A percentile compares a stretch with the other conserved stretches of the same genome.
Conservation (phyloP, 2,888 invertebrate species). For the Mellilla xanthometata region DNA sequence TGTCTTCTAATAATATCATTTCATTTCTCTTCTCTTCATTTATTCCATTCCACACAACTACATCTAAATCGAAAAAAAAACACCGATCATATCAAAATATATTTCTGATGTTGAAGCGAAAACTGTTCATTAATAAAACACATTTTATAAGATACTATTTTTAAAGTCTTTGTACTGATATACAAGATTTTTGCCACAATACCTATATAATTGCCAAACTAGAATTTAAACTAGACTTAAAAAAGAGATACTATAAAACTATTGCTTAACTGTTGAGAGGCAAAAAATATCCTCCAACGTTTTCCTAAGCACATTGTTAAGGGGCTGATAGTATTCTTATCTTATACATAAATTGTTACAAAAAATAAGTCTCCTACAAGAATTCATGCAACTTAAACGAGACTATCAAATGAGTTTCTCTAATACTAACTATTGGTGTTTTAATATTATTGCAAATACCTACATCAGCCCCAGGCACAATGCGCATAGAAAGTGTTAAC, state of each 20-base stretch:
- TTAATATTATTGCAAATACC: no score
- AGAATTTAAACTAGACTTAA: conserved; percentile 63
- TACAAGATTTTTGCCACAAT: conserved; percentile 64
- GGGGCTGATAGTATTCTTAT: conserved; percentile 23
- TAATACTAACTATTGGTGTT: no score
- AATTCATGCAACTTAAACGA: no score
- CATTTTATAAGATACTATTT: conserved; percentile 40
- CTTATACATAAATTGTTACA: no score
- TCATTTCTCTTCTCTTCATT: conserved; percentile 15
- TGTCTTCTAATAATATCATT: conserved; percentile 29
- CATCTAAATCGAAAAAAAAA: conserved; percentile 54
- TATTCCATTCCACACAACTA: conserved; percentile 24
- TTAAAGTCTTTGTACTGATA: conserved; percentile 78
- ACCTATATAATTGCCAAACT: conserved; percentile 52
- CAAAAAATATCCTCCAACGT: conserved; percentile 45
- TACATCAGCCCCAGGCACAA: conserved; percentile 4
- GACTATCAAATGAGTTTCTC: no score
- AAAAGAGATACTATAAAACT: conserved; percentile 49
- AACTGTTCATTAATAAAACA: conserved; percentile 51
- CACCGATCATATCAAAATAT: conserved; percentile 71
- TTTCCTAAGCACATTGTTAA: conserved; percentile 29
- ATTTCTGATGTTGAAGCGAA: conserved; percentile 57
- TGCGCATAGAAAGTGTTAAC: conserved; percentile 38
- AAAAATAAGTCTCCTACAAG: no score
- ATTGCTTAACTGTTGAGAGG: conserved; percentile 52